A percentile compares a stretch with the other conserved stretches of the same genome.
These are phyloP conservation scores for Aphidius gifuensis DNA, from an alignment of 1,140 invertebrate species.

Conservation along the genomic window DNA sequence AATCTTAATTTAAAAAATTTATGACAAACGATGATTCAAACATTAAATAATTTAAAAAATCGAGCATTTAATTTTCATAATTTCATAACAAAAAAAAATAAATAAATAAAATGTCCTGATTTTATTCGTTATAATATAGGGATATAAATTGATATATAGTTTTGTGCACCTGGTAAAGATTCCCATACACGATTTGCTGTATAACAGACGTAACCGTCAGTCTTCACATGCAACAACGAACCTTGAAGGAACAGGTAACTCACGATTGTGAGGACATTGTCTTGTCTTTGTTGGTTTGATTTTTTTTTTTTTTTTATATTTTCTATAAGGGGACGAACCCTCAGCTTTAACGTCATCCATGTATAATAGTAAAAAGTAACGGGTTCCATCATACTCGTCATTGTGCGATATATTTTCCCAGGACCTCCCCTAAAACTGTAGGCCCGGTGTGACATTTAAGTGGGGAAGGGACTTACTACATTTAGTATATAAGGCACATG, in stretches of 20 bases:
- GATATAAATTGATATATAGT: too few species aligned
- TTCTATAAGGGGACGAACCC: not conserved
- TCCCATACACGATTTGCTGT: conserved; percentile 32
- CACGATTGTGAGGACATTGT: conserved; percentile 8
- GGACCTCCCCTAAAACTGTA: conserved; percentile 31
- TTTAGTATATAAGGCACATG: conserved; percentile 37
- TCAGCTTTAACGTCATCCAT: conserved; percentile 1
- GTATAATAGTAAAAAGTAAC: conserved; percentile 1
- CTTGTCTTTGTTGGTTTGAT: conserved; percentile 14
- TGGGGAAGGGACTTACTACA: not conserved
- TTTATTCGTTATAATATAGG: too few species aligned
- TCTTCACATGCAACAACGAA: not conserved
- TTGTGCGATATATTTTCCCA: conserved; percentile 47
- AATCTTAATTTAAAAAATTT: too few species aligned
- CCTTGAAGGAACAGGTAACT: conserved; percentile 18
- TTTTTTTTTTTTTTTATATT: not conserved
- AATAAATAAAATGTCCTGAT: too few species aligned
- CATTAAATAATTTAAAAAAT: too few species aligned
- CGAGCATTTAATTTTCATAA: too few species aligned
- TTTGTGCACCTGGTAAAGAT: conserved; percentile 36
- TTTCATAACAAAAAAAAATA: too few species aligned
- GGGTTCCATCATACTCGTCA: conserved; percentile 25
- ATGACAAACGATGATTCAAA: too few species aligned
- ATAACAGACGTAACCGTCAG: not conserved
- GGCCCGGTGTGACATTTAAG: conserved; percentile 10